Percentiles rank a stretch among this genome's conserved stretches.
These are phyloP conservation scores for Flexamia atlantica DNA, from an alignment of 2,888 invertebrate genomes.

Conservation along the genomic window DNA sequence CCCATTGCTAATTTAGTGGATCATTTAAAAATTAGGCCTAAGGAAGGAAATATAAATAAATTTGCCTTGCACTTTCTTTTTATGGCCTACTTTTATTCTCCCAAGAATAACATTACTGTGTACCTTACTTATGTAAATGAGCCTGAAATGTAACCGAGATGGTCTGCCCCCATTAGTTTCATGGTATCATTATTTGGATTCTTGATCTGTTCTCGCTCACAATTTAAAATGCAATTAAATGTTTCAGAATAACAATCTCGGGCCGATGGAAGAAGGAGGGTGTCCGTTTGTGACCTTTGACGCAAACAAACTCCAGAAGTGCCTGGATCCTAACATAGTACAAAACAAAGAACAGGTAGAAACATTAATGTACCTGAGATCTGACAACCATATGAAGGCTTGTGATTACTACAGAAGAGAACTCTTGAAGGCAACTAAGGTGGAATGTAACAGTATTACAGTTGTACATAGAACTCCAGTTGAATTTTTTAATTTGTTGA, in stretches of 20 bases:
- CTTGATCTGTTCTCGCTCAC: too few relatives aligned
- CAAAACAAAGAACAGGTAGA: slow-evolving; percentile 68
- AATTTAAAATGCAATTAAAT: too few relatives aligned
- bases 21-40: too few relatives aligned
- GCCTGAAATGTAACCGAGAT: too few relatives aligned
- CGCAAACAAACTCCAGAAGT: slow-evolving; percentile 73
- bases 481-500: slow-evolving; percentile 31
- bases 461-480: slow-evolving; percentile 22
- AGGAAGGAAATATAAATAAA: too few relatives aligned
- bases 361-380: slow-evolving; percentile 57
- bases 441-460: not conserved
- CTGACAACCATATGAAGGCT: slow-evolving; percentile 56
- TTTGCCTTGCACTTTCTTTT: too few relatives aligned
- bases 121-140: too few relatives aligned
- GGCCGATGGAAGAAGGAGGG: slow-evolving; percentile 78
- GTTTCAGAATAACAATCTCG: slow-evolving; percentile 73
- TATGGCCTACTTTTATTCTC: too few relatives aligned
- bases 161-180: too few relatives aligned
- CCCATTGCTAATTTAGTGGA: too few relatives aligned
- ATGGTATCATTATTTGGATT: too few relatives aligned
- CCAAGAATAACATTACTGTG: too few relatives aligned
- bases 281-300: slow-evolving; percentile 82
- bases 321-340: slow-evolving; percentile 72
- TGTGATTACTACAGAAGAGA: slow-evolving; percentile 63
- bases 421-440: slow-evolving; percentile 7